These are phyloP conservation scores for Didymodactylos carnosus DNA, from an alignment of 2,888 invertebrate genomes.

Conservation along the genomic window DNA sequence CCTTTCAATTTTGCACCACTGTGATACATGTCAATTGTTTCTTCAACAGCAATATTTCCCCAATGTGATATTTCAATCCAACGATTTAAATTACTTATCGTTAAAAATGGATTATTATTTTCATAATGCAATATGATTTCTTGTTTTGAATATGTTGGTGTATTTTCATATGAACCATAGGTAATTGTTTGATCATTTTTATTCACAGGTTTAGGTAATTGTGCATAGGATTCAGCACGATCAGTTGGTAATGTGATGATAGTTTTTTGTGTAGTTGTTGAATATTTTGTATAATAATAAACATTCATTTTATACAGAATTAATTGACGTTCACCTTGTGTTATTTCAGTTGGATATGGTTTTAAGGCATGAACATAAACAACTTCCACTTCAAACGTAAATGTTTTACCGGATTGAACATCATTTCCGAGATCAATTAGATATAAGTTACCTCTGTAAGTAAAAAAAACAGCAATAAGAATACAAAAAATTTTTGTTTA, in stretches of 20 bases:
- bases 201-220: slow-evolving; percentile 51
- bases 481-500: background rate
- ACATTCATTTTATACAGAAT: slow-evolving; percentile 66
- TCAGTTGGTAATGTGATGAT: slow-evolving; percentile 37
- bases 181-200: slow-evolving; percentile 58
- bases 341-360: slow-evolving; percentile 68
- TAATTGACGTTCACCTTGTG: slow-evolving; percentile 77
- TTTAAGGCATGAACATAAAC: slow-evolving; percentile 53
- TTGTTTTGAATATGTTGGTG: slow-evolving; percentile 43
- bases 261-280: slow-evolving; percentile 58
- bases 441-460: slow-evolving; percentile 19
- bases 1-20: slow-evolving; percentile 78
- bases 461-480: background rate
- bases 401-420: slow-evolving; percentile 24
- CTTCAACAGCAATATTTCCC: slow-evolving; percentile 95
- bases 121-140: slow-evolving; percentile 68
- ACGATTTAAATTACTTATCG: slow-evolving; percentile 65
- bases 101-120: slow-evolving; percentile 82
- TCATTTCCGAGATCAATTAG: slow-evolving; percentile 22
- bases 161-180: slow-evolving; percentile 69
- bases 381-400: slow-evolving; percentile 42
- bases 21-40: slow-evolving; percentile 70
- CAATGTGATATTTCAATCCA: slow-evolving; percentile 89
- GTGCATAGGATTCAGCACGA: slow-evolving; percentile 47
- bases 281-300: slow-evolving; percentile 64